These are phyloP conservation scores for Conus canariensis DNA, from an alignment of 2,888 invertebrate genomes.

Conservation along the genomic window DNA sequence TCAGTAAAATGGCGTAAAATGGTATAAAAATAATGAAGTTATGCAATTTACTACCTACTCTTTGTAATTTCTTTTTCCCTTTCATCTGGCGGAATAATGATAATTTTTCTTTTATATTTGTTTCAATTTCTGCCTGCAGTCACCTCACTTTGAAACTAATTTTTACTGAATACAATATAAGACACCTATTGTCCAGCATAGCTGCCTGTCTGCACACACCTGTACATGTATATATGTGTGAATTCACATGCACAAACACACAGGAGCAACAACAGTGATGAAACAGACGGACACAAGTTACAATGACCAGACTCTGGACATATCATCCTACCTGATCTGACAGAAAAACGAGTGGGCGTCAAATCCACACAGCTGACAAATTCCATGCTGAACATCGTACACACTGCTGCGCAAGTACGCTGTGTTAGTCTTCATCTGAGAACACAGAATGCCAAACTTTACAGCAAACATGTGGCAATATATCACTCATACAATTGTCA, in stretches of 20 bases:
- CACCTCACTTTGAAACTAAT: too few species aligned
- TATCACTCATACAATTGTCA: neutral
- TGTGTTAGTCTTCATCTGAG: constrained; percentile 67
- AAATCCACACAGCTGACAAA: constrained; percentile 72
- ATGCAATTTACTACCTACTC: too few species aligned
- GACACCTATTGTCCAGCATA: too few species aligned
- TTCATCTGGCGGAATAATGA: too few species aligned
- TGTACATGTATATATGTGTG: neutral
- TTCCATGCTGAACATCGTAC: constrained; percentile 70
- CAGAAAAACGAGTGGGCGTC: constrained; percentile 71
- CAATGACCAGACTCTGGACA: neutral
- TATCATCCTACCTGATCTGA: constrained; percentile 63
- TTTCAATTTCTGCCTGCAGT: too few species aligned
- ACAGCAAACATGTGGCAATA: constrained; percentile 17
- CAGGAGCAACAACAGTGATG: neutral
- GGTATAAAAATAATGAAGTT: too few species aligned
- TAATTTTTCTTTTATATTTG: too few species aligned
- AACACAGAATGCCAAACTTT: neutral
- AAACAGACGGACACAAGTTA: neutral
- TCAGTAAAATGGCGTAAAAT: too few species aligned
- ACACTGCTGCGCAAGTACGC: constrained; percentile 68
- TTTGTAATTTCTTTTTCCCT: too few species aligned
- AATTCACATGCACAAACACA: neutral
- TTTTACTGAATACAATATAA: too few species aligned
- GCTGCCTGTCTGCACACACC: neutral